Base-by-base conservation (phyloP, 2,113 vertebrate species). In the Megaleporinus macrocephalus region DNA sequence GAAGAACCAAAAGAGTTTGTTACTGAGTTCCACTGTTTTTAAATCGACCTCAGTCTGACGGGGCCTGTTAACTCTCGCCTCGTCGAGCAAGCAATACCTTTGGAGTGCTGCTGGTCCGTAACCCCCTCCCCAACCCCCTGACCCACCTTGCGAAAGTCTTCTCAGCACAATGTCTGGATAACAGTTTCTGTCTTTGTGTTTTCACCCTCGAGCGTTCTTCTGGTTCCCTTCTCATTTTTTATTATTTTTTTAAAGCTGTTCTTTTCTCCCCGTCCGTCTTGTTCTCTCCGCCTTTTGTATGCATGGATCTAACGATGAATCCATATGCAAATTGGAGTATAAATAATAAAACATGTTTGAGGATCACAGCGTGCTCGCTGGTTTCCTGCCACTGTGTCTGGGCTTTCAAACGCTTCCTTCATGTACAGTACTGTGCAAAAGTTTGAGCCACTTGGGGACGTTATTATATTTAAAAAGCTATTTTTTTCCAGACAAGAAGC, bases 291-390 rank as follows among this genome's bases (percentile, higher is more conserved):
- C 84, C 89, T 83, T 89, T 88, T 90, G 86, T 92, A 88, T 91
- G 90, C 91, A 92, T 93, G 92, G 81, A 90, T 91, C 86, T 89
- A 86, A 89, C 86, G 87, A 89, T 81, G 81, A 89, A 73, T 90
- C 90, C 83, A 90, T 92, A 91, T 91, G 86, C 89, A 90, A 92
- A 92, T 90, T 91, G 90, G 71, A 90, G 90, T 76, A 76, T 85
- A 78, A 89, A 83, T 62, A 83, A 81, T 73, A 27, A 83, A 73
- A 76, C 13, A 29, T 30, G 82, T 61, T 74, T 75, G 41, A 61
- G 24, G 57, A 73, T 20, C 24, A 63, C 26, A 57, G 29, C 51
- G 30, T 18, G 53, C 14, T 27, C n/a, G 10, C 62, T 62, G 30
- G 26, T 61, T 61, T 59, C 30, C 27, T 55, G 26, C 5, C 16